phyloP scores from a whole-genome alignment of 2,888 invertebrate genomes.

The Syrista parreyssii region DNA sequence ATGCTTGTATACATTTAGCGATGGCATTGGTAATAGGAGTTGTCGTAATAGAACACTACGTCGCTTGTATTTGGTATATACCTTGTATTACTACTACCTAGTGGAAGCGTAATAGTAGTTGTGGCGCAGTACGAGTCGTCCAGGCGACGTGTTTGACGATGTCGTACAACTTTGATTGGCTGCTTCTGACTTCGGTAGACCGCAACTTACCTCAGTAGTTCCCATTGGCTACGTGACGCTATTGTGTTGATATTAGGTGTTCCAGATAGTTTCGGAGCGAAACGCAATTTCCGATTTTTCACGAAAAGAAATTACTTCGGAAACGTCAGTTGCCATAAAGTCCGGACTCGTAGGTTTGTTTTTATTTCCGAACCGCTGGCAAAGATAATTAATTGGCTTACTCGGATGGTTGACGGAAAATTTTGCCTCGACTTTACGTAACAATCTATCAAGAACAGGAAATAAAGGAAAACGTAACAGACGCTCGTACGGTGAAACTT shows the following conservation, averaged over 20 bases:
- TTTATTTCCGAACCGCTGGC: not conserved
- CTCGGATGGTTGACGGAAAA: not conserved
- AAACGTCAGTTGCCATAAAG: not conserved
- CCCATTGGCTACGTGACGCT: slow-evolving; percentile 13
- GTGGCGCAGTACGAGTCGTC: not conserved
- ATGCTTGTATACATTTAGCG: not conserved
- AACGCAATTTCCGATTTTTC: not conserved
- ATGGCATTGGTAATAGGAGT: not conserved
- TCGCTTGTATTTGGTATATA: too few species aligned
- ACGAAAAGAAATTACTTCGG: not conserved
- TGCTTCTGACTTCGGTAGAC: slow-evolving; percentile 33
- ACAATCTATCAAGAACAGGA: not conserved
- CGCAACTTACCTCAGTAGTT: slow-evolving; percentile 27
- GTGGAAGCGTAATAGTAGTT: not conserved
- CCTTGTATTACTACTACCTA: not conserved
- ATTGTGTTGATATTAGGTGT: not conserved
- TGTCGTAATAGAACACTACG: not conserved
- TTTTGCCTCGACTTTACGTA: not conserved
- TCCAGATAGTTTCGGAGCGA: not conserved
- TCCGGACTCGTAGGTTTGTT: not conserved
- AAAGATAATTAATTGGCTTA: not conserved
- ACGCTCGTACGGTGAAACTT: not conserved
- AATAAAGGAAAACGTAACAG: not conserved
- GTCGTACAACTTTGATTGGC: slow-evolving; percentile 46
- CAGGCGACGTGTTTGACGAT: slow-evolving; percentile 38